Evolutionary conservation across 2,113 vertebrate genomes (phyloP).

Genomic region (Pteruthius melanotis): DNA sequence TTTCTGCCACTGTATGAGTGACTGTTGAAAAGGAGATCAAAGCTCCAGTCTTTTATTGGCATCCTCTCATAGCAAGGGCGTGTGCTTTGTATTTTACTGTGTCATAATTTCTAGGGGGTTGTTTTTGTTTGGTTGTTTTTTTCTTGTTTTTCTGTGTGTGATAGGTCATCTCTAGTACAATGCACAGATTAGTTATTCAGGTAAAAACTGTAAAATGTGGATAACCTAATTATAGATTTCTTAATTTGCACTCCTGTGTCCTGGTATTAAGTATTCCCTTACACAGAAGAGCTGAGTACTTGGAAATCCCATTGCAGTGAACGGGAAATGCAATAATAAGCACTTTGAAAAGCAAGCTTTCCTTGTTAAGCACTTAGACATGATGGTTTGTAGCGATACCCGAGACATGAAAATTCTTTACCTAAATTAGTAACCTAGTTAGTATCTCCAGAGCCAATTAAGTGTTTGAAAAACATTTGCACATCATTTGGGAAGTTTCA

Average conservation of each 20-base stretch:
- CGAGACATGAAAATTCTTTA: neutral
- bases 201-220: neutral
- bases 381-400: slow-evolving; percentile 4
- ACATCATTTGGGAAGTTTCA: neutral
- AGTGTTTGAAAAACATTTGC: neutral
- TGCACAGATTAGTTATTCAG: neutral
- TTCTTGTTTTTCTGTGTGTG: neutral
- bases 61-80: neutral
- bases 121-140: neutral
- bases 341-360: slow-evolving; percentile 9
- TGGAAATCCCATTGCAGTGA: slow-evolving; percentile 51
- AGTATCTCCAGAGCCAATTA: neutral
- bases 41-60: neutral
- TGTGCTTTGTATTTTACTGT: neutral
- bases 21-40: slow-evolving; percentile 8
- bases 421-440: slow-evolving; percentile 20
- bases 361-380: neutral
- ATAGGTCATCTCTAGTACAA: neutral
- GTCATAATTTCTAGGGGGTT: neutral
- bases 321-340: neutral
- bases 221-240: slow-evolving; percentile 7
- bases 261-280: slow-evolving; percentile 19
- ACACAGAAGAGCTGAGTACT: slow-evolving; percentile 4
- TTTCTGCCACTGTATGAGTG: neutral
- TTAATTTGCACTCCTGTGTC: neutral